Conservation (phyloP, 2,113 vertebrate genomes). For the Drymodes brunneopygia region DNA sequence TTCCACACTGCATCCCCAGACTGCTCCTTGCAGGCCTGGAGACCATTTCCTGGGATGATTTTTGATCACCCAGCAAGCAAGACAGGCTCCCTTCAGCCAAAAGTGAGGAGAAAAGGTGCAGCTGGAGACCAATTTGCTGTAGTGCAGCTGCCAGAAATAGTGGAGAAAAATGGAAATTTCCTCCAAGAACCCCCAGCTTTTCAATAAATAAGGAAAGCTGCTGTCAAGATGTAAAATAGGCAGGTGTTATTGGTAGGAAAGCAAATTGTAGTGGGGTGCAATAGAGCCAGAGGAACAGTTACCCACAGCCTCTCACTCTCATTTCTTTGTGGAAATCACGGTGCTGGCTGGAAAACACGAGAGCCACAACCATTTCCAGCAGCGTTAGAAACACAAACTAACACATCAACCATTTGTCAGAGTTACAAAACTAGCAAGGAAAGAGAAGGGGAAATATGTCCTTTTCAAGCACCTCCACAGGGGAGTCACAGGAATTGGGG, state of each 20-base stretch:
- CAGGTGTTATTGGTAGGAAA: not conserved
- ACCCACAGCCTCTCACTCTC: not conserved
- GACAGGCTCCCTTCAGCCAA: not conserved
- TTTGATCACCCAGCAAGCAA: not conserved
- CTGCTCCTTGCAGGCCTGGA: not conserved
- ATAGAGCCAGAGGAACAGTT: not conserved
- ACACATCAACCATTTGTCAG: not conserved
- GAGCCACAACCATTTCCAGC: not conserved
- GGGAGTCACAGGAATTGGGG: not conserved
- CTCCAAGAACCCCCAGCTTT: not conserved
- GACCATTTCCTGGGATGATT: not conserved
- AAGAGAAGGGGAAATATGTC: not conserved
- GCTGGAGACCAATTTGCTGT: not conserved
- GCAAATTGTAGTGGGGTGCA: not conserved
- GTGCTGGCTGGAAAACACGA: not conserved
- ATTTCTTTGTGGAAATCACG: not conserved
- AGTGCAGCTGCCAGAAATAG: rapidly evolving
- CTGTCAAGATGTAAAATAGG: not conserved
- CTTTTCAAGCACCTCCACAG: not conserved
- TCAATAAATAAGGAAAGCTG: not conserved
- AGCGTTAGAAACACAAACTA: not conserved
- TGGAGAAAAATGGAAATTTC: not conserved
- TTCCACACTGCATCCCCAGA: not conserved
- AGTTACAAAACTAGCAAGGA: not conserved
- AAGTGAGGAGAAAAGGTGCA: not conserved